Evolutionary conservation across 2,797 vertebrate genomes (phyloP), one percentile per base, ranked within the genome.

Genomic region (Scleropages formosus): DNA sequence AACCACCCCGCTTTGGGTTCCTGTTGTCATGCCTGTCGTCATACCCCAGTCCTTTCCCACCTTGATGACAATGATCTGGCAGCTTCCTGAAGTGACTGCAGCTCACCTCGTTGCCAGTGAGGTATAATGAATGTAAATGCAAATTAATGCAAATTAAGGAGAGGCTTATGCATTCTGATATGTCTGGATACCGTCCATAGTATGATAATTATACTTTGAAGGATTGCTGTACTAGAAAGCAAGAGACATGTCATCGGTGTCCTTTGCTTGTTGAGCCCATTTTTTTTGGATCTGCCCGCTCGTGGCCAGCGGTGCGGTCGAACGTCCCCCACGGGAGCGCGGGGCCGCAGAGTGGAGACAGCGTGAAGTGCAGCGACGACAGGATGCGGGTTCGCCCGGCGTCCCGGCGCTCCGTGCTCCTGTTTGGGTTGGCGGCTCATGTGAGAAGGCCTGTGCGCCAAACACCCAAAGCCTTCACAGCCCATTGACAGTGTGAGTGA

Each of bases 381-480:
- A 93, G 84, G 79, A 82, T 15, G 80, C 86, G 88, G 31, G 88
- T 84, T 82, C 89, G 90, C 86, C 87, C 85, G 83, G 84, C 85
- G 84, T 90, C 87, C 80, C 85, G 84, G 84, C 83, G 81, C 84
- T 89, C 77, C 73, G 79, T 80, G 12, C 84, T 66, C 20, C 80
- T 91, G 83, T 87, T 90, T 91, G 87, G 75, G 79, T 90, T 91
- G 91, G 90, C 87, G 81, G 67, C 74, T 71, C 39, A 67, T 3
- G 26, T 78, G 76, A 78, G 73, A 82, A 78, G 73, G 71, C 46
- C 63, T 72, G 51, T 49, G 74, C 74, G 87, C 82, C 77, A 87
- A 88, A 92, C 89, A 90, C 88, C 85, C 71, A 82, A 82, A 80
- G 81, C 84, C 87, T 92, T 89, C 85, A 87, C 88, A 90, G 83